A percentile compares a stretch with the other conserved stretches of the same genome.
Conservation (phyloP, 30 jellyfish, hydroid and myxozoan genomes). For the Chironex yamaguchii region DNA sequence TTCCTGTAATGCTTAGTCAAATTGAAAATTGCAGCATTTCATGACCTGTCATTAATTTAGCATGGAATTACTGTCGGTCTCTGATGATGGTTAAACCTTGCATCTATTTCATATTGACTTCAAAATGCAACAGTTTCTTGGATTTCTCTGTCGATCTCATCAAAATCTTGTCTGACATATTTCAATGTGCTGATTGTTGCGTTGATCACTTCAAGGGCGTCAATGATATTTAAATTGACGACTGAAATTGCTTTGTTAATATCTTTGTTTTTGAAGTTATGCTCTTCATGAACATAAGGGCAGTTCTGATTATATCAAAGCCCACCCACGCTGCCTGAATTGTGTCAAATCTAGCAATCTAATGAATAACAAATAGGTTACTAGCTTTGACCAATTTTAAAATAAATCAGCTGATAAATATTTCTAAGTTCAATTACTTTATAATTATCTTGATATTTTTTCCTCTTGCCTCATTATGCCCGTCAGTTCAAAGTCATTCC, state of each 20-base stretch:
- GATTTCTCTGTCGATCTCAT: constrained; percentile 4
- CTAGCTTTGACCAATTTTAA: no score
- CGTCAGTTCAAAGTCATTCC: no score
- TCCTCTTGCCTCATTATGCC: no score
- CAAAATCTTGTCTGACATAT: not conserved
- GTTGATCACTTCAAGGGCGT: constrained; percentile 53
- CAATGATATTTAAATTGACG: constrained; percentile 55
- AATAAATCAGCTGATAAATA: no score
- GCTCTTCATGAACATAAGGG: constrained; percentile 49
- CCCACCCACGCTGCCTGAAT: no score
- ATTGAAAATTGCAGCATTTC: constrained; percentile 19
- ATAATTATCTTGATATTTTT: no score
- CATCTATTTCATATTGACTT: constrained; percentile 33
- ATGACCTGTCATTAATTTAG: constrained; percentile 37
- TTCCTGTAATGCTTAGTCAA: constrained; percentile 18
- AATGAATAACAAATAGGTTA: no score
- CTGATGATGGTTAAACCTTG: constrained; percentile 38
- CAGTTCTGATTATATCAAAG: no score
- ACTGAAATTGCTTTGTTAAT: constrained; percentile 50
- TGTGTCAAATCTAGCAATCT: no score
- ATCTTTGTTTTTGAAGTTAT: constrained; percentile 63
- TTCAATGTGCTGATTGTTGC: constrained; percentile 50
- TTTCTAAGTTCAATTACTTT: no score
- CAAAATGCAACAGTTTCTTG: constrained; percentile 45
- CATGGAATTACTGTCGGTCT: constrained; percentile 29